These are phyloP conservation scores for Erebia epiphron DNA, from an alignment of 2,888 invertebrate genomes.

Conservation along the genomic window DNA sequence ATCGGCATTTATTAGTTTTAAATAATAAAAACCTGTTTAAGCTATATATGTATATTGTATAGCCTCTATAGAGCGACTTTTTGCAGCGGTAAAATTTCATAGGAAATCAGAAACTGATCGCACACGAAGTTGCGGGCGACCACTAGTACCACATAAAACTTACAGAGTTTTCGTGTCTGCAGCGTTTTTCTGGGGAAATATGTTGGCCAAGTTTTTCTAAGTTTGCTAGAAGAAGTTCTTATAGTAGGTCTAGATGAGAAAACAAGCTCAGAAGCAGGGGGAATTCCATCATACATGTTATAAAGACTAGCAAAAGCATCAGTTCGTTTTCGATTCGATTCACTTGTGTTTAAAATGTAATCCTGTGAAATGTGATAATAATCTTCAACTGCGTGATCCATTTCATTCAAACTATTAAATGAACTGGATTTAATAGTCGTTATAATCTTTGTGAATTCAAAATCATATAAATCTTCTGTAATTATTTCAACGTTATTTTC, in stretches of 20 bases:
- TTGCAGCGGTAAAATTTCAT: no score
- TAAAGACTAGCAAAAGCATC: neutral
- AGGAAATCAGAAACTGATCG: no score
- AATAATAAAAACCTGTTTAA: no score
- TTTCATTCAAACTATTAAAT: neutral
- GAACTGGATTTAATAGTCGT: neutral
- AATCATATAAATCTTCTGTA: slow-evolving; percentile 40
- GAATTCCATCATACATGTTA: neutral
- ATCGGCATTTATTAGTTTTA: no score
- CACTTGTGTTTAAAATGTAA: neutral
- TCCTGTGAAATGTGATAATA: neutral
- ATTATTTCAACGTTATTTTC: slow-evolving; percentile 16
- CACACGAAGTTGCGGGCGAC: neutral
- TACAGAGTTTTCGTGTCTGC: neutral
- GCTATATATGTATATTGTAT: no score
- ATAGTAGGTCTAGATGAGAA: slow-evolving; percentile 29
- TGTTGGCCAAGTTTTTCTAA: slow-evolving; percentile 35
- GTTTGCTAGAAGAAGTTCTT: slow-evolving; percentile 19
- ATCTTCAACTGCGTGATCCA: neutral
- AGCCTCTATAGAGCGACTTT: no score
- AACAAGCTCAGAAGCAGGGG: neutral
- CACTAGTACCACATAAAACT: neutral
- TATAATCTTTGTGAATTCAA: slow-evolving; percentile 31
- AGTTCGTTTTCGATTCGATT: neutral
- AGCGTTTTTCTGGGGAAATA: slow-evolving; percentile 37